phyloP scores from a whole-genome alignment of 2,888 invertebrate species.

The Parnassius mnemosyne region DNA sequence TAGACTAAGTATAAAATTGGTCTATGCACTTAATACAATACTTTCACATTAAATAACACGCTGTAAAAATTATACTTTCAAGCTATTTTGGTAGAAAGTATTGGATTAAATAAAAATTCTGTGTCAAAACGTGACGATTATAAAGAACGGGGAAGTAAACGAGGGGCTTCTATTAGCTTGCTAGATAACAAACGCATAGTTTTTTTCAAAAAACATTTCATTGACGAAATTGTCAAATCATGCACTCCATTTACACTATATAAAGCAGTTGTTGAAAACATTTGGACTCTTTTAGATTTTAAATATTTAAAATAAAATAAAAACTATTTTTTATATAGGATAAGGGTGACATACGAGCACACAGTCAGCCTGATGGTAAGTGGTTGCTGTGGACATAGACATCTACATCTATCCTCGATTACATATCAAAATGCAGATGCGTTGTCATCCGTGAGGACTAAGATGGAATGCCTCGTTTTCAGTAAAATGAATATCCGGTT shows the following conservation, averaged over 20 bases:
- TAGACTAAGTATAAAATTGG: no score
- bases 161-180: conserved; percentile 49
- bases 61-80: conserved; percentile 15
- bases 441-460: no score
- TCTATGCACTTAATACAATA: background rate
- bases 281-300: conserved; percentile 36
- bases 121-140: conserved; percentile 70
- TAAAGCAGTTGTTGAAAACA: conserved; percentile 48
- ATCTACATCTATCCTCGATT: no score
- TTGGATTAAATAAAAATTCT: conserved; percentile 66
- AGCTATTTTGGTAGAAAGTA: conserved; percentile 62
- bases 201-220: conserved; percentile 75
- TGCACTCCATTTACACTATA: conserved; percentile 68
- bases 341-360: no score
- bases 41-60: background rate
- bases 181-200: conserved; percentile 49
- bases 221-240: conserved; percentile 72
- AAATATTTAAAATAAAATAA: no score
- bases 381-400: no score
- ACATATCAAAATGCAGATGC: no score
- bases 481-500: no score
- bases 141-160: conserved; percentile 30
- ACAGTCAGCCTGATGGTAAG: no score
- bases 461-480: no score
- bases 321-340: no score